Base-by-base conservation (phyloP, 2,888 invertebrate genomes). In the Chymomyza caudatula region DNA sequence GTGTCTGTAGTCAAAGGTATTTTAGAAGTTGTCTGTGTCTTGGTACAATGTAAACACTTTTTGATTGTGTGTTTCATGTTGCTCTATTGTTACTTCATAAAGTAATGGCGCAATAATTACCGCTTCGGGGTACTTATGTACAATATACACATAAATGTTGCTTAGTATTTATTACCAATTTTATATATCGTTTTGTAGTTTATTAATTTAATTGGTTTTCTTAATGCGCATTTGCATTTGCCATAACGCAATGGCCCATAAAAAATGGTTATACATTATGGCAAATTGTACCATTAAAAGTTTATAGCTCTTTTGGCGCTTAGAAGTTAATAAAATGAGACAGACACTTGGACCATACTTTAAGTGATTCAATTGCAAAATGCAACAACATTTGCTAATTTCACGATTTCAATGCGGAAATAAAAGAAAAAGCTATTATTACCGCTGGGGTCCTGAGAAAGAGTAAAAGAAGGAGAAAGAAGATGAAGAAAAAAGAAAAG, bases 21-120 rank as follows among this genome's bases (percentile, higher is more conserved):
- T 5, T 25, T 1, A 6, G 25, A 4, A 4, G 25, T 25, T 25
- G 25, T 25, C 5, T 25, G 25, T 25, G 25, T 5, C 3, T 37
- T 37, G 8, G 11, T 37, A 8, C 11, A 37, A 37, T 37, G 29
- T 37, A 37, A 37, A 37, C 29, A 37, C 29, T 37, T 37, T 37
- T 37, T 37, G 29, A 37, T 37, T 37, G 11, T 37, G 11, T 37
- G 11, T 37, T 37, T 37, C 11, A 11, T 37, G 29, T 37, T 37
- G 25, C 6, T 25, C 29, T 37, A 37, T 37, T 37, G 29, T 37
- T 37, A 37, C 29, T 37, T 37, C 29, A 37, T 37, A 37, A 13
- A 37, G 49, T 71, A 78, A 74, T 80, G 76, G 67, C 74, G 85
- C 79, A 84, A 80, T 84, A 78, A 81, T 78, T 72, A 51, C 19